A percentile compares a stretch with the other conserved stretches of the same genome.
These are phyloP conservation scores for Stegophylla sp. DNA, from an alignment of 2,888 invertebrate species.

Conservation along the genomic window DNA sequence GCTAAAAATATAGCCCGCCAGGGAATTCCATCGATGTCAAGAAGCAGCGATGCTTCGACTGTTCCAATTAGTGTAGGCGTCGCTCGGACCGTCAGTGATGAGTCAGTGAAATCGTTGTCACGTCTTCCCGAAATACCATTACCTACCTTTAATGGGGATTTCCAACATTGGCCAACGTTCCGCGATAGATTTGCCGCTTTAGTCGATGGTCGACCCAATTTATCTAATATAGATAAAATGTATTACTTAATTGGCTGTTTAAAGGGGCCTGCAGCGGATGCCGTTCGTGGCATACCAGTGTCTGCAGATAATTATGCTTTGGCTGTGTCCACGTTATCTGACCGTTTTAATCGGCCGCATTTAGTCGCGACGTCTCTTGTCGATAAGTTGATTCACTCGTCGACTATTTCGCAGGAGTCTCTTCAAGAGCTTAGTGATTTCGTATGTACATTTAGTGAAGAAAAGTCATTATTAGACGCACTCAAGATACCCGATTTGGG, in stretches of 20 bases:
- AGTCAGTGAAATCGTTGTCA: too few species aligned
- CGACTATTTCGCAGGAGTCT: background rate
- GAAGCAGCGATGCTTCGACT: background rate
- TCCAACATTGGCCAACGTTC: too few species aligned
- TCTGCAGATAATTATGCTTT: too few species aligned
- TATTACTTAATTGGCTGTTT: background rate
- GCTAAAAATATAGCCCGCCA: background rate
- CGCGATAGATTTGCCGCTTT: too few species aligned
- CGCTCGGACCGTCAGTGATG: too few species aligned
- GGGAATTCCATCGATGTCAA: background rate
- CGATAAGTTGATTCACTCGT: background rate
- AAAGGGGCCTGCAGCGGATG: background rate
- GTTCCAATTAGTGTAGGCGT: too few species aligned
- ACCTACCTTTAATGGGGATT: too few species aligned
- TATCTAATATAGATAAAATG: too few species aligned
- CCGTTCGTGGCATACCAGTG: background rate
- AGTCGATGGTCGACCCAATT: too few species aligned
- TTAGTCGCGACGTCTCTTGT: background rate
- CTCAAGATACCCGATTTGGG: background rate
- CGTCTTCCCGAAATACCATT: too few species aligned
- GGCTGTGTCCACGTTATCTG: too few species aligned
- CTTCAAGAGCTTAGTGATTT: constrained; percentile 5
- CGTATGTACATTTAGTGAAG: background rate
- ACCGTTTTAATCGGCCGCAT: too few species aligned
- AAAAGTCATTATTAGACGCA: background rate